phyloP scores from a whole-genome alignment of 2,113 vertebrate genomes.

The Mus pahari region DNA sequence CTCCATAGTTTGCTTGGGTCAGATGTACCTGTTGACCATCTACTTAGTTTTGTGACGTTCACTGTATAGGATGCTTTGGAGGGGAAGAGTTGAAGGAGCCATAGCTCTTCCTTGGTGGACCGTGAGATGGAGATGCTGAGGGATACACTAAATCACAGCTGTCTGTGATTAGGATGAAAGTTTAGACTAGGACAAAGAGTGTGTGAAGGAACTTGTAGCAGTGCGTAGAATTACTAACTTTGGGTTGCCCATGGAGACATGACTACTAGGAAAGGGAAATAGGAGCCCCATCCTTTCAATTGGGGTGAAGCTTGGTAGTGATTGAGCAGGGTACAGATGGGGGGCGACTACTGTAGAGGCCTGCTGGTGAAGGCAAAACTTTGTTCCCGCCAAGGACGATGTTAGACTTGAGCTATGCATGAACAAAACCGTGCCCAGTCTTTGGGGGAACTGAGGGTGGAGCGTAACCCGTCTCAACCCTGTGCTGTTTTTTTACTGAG shows the following conservation, averaged over 20 bases:
- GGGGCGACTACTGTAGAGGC: rapidly evolving
- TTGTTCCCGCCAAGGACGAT: not conserved
- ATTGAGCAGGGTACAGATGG: not conserved
- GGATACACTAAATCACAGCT: not conserved
- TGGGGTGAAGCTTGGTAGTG: not conserved
- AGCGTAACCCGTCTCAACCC: not conserved
- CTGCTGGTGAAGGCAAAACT: not conserved
- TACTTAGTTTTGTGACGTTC: not conserved
- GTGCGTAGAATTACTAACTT: not conserved
- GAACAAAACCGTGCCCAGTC: not conserved
- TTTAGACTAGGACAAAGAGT: not conserved
- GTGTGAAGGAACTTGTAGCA: not conserved
- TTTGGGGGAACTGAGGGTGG: not conserved
- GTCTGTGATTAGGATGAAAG: not conserved
- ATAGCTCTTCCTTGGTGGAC: not conserved
- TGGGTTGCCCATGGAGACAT: not conserved
- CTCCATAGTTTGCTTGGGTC: not conserved
- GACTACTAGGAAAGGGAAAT: not conserved
- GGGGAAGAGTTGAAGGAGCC: not conserved
- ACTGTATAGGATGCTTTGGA: not conserved
- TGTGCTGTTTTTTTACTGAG: not conserved
- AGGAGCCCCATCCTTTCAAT: rapidly evolving
- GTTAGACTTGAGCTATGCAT: not conserved
- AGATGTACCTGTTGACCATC: not conserved
- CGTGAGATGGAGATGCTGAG: not conserved